Percentiles rank a stretch among this genome's conserved stretches.
phyloP scores from a whole-genome alignment of 1,140 invertebrate species.

The Bombus picipes region DNA sequence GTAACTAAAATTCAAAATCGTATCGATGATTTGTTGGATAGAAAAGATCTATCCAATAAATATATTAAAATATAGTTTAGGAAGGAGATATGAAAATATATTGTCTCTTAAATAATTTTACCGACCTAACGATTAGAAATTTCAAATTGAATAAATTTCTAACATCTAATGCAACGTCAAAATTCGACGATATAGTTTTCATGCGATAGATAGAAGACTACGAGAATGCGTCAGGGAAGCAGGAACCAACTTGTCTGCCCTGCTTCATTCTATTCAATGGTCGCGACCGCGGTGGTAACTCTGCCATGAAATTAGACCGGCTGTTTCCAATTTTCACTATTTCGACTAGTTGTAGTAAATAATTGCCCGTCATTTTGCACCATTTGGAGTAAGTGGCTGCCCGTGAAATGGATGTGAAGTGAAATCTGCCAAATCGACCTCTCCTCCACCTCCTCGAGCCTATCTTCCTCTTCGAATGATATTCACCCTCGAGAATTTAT shows the following conservation, averaged over 20 bases:
- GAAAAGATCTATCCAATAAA: too few relatives aligned
- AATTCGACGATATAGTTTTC: background rate
- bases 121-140: background rate
- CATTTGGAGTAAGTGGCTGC: constrained; percentile 72
- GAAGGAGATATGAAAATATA: too few relatives aligned
- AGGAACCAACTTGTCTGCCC: constrained; percentile 33
- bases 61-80: too few relatives aligned
- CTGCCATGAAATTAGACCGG: constrained; percentile 76
- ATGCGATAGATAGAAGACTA: background rate
- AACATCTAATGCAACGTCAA: background rate
- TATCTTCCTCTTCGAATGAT: background rate
- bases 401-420: constrained; percentile 67
- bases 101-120: background rate
- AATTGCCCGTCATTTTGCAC: constrained; percentile 75
- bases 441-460: constrained; percentile 31
- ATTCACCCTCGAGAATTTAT: background rate
- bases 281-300: constrained; percentile 62
- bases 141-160: background rate
- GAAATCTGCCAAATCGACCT: constrained; percentile 56
- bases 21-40: too few relatives aligned
- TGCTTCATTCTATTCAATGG: constrained; percentile 52
- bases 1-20: too few relatives aligned
- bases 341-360: constrained; percentile 71
- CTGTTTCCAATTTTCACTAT: constrained; percentile 75
- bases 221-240: constrained; percentile 7